A percentile compares a stretch with the other conserved stretches of the same genome.
Conservation (phyloP, 2,888 invertebrate species). For the Pterostichus niger region DNA sequence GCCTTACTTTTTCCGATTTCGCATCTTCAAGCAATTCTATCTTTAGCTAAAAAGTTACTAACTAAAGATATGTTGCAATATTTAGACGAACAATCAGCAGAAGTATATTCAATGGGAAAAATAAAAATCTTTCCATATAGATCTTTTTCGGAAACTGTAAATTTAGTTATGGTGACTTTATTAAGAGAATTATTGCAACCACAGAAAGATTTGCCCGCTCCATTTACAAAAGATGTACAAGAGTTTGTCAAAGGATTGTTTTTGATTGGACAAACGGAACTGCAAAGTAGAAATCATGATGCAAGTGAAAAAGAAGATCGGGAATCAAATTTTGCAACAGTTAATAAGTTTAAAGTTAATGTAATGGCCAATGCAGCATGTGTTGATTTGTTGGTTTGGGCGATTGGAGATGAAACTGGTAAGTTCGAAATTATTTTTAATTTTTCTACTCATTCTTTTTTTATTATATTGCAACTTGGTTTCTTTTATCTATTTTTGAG, state of each 20-base stretch:
- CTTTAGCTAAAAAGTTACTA: conserved; percentile 90
- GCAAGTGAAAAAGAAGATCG: conserved; percentile 90
- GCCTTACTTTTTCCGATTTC: conserved; percentile 85
- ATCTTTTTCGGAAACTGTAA: conserved; percentile 96
- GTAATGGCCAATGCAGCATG: conserved; percentile 98
- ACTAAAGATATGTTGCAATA: conserved; percentile 90
- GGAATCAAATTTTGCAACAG: conserved; percentile 88
- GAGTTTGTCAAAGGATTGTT: conserved; percentile 83
- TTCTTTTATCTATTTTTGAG: conserved; percentile 19
- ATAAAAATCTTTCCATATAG: conserved; percentile 92
- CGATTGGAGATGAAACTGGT: conserved; percentile 98
- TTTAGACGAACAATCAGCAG: conserved; percentile 91
- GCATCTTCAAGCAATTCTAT: conserved; percentile 89
- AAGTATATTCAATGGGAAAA: conserved; percentile 86
- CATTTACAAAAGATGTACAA: conserved; percentile 95
- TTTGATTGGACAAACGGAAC: conserved; percentile 94
- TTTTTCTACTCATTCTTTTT: conserved; percentile 51
- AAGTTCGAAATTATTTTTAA: conserved; percentile 71
- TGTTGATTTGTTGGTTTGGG: conserved; percentile 98
- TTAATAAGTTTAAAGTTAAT: conserved; percentile 95
- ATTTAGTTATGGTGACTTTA: conserved; percentile 94
- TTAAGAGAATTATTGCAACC: conserved; percentile 94
- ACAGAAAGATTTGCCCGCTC: conserved; percentile 92
- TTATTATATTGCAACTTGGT: conserved; percentile 51
- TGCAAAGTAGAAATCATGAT: conserved; percentile 92